Evolutionary conservation across 53 echinoderm and acorn worm genomes (phyloP).

Genomic region (Holothuria leucospilota): DNA sequence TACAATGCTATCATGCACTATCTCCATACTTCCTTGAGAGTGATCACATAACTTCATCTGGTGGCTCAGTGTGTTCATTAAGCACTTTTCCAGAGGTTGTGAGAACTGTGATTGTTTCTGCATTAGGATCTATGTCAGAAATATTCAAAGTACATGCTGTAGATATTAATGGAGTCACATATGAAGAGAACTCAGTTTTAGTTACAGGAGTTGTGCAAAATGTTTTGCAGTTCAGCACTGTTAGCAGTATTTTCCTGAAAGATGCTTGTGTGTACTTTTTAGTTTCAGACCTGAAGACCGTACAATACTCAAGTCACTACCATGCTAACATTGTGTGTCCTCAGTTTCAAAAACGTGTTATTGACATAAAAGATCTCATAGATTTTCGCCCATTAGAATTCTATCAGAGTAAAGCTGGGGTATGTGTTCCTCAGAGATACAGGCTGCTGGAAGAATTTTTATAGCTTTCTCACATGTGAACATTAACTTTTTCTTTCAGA

Average conservation of each 20-base stretch:
- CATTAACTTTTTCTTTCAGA: background rate
- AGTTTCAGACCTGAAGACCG: background rate
- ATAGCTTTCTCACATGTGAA: too few species aligned
- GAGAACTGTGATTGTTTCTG: background rate
- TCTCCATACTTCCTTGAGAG: slow-evolving; percentile 2
- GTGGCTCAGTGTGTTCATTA: background rate
- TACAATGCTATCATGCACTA: background rate
- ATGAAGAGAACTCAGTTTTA: background rate
- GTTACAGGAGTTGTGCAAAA: background rate
- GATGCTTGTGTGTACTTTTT: background rate
- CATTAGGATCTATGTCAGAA: too few species aligned
- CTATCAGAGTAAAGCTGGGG: background rate
- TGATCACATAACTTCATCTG: background rate
- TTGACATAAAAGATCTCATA: background rate
- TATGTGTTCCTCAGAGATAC: slow-evolving; percentile 7
- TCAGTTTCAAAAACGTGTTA: background rate
- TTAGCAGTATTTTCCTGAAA: background rate
- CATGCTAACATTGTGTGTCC: background rate
- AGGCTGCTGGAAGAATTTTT: slow-evolving; percentile 9
- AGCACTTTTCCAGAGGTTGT: background rate
- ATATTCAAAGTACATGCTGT: too few species aligned
- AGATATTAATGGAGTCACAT: background rate
- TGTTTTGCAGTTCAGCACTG: slow-evolving; percentile 17
- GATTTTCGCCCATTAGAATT: background rate
- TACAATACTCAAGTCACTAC: slow-evolving; percentile 4